A percentile compares a stretch with the other conserved stretches of the same genome.
phyloP scores from a whole-genome alignment of 2,797 vertebrate species.

The Chromobotia macracanthus region DNA sequence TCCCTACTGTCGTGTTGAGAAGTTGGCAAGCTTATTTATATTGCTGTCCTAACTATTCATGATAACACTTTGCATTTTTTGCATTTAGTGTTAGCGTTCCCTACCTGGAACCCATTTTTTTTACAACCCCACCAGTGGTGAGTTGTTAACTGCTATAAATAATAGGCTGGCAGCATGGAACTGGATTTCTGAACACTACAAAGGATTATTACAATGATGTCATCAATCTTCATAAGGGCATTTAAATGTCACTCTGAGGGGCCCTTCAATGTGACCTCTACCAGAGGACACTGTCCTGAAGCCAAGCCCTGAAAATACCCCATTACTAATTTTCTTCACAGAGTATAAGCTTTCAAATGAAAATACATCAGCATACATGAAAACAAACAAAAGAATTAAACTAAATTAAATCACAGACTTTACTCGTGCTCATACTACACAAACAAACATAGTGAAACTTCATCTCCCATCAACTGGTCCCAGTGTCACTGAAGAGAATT shows the following conservation, averaged over 20 bases:
- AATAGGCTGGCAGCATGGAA: background rate
- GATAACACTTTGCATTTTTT: too few relatives aligned
- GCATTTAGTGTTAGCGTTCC: too few relatives aligned
- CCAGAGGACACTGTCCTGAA: background rate
- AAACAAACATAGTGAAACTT: background rate
- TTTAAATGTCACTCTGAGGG: background rate
- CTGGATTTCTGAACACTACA: background rate
- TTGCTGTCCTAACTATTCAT: too few relatives aligned
- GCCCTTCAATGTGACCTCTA: background rate
- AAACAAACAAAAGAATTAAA: background rate
- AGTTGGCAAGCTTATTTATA: too few relatives aligned
- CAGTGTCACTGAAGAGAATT: background rate
- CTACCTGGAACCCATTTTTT: too few relatives aligned
- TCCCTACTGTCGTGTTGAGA: too few relatives aligned
- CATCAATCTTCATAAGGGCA: background rate
- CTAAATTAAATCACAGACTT: background rate
- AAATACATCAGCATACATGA: background rate
- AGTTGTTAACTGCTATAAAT: background rate
- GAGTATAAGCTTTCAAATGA: background rate
- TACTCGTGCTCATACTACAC: background rate
- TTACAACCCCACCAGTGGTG: too few relatives aligned
- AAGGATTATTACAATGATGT: background rate
- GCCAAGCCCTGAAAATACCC: background rate
- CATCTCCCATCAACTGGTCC: background rate
- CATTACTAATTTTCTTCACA: background rate